These are phyloP conservation scores for Sciaenops ocellatus DNA, from an alignment of 2,797 vertebrate species.

Conservation along the genomic window DNA sequence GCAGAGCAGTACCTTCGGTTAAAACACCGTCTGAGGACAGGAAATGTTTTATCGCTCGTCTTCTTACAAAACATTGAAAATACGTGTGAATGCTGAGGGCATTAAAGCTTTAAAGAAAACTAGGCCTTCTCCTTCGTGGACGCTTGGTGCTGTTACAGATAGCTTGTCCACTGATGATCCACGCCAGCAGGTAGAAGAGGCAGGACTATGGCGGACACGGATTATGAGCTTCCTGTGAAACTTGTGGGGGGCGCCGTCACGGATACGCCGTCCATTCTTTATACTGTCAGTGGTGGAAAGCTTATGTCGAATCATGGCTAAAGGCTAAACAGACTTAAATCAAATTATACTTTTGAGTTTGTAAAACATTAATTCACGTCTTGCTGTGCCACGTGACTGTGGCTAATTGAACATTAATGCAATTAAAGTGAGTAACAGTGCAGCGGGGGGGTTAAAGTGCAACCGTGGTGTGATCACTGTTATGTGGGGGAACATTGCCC, in stretches of 20 bases:
- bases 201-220: too few species aligned
- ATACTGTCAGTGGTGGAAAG: neutral
- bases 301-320: neutral
- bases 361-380: neutral
- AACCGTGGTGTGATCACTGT: conserved; percentile 8
- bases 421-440: neutral
- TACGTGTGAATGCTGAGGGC: neutral
- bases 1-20: conserved; percentile 8
- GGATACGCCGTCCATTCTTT: too few species aligned
- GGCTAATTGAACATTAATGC: neutral
- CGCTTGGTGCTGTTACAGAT: too few species aligned
- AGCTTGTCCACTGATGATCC: too few species aligned
- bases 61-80: neutral
- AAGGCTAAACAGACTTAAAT: neutral
- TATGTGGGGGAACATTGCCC: conserved; percentile 10
- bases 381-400: neutral
- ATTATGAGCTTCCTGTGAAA: too few species aligned
- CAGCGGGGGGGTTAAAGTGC: conserved; percentile 5
- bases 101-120: too few species aligned
- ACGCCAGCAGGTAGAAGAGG: too few species aligned
- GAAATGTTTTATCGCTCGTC: neutral
- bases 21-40: neutral
- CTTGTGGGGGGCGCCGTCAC: too few species aligned
- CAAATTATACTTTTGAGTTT: neutral
- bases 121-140: too few species aligned